Base-by-base conservation (phyloP, 2,888 invertebrate species). In the Nymphalis polychloros region DNA sequence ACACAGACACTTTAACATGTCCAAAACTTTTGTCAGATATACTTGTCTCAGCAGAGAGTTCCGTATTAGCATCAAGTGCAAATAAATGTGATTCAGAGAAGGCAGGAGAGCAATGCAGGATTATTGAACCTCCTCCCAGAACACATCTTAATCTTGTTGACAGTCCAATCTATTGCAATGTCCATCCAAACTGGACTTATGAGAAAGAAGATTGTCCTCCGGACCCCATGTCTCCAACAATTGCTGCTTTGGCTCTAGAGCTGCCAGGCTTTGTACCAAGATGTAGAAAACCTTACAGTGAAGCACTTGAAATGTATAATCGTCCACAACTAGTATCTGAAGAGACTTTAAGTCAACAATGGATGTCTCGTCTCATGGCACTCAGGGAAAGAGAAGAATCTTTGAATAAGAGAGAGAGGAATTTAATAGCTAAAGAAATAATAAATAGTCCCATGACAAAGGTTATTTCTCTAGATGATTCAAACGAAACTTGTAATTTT, bases 351-450 rank as follows among this genome's bases (percentile, higher is more conserved):
- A 93, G 93, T 72, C 87, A 93, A 55, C 93, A 94, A 72, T 94
- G 94, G 94, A 86, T 94, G 85, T 86, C 93, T 61, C 89, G 93
- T n/a, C 82, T 94, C 16, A 84, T 93, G 66, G 86, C 90, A 55
- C 77, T 94, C 47, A 87, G 93, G 60, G 89, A 93, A 72, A 89
- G 93, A 62, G 94, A 94, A 75, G 87, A 93, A 47, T 86, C 89
- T 6, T 84, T 94, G 8, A 92, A 92, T 70, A 88, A 90, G 69
- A 90, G 93, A 65, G 94, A 94, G 76, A 86, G 86, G 71, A 84
- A 91, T 35, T 78, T 93, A 20, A 84, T 90, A 63, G 83, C 90
- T 13, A 92, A 92, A 73, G 92, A 93, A 78, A 89, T 92, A 62
- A 78, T 89, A 17, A 85, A 83, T 75, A 92, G 92, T 74, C 91